Evolutionary conservation across 2,797 vertebrate genomes (phyloP).

Genomic region (Hydrocynus forskahlii): DNA sequence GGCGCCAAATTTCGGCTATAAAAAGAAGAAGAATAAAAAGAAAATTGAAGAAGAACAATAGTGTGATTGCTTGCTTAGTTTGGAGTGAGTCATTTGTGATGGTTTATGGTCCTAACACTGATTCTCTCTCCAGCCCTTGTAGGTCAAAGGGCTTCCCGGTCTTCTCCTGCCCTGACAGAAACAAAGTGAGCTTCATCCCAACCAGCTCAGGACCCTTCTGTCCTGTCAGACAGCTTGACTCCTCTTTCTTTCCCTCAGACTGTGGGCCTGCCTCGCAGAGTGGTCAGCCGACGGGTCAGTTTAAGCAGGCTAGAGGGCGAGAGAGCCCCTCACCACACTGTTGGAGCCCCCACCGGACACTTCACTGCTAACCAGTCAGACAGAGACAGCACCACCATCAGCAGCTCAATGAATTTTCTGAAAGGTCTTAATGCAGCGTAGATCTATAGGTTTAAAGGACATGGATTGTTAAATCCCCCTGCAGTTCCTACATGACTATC

Average conservation of each 20-base stretch:
- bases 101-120: background rate
- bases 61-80: background rate
- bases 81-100: background rate
- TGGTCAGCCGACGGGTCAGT: conserved; percentile 15
- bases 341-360: background rate
- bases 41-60: too few species aligned
- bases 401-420: background rate
- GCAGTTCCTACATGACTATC: background rate
- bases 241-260: conserved; percentile 81
- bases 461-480: background rate
- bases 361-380: background rate
- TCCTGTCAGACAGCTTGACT: conserved; percentile 92
- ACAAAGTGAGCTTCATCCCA: conserved; percentile 98
- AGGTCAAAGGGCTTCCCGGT: conserved; percentile 90
- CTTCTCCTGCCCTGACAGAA: conserved; percentile 98
- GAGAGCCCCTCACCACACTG: background rate
- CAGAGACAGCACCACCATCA: background rate
- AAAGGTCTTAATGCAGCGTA: background rate
- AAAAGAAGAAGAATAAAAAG: too few species aligned
- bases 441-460: background rate
- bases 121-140: conserved; percentile 78
- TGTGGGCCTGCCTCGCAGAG: conserved; percentile 68
- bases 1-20: too few species aligned
- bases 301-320: background rate
- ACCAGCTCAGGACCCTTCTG: conserved; percentile 93